A percentile compares a stretch with the other conserved stretches of the same genome.
phyloP scores from a whole-genome alignment of 2,113 vertebrate species.

The Fregata magnificens region DNA sequence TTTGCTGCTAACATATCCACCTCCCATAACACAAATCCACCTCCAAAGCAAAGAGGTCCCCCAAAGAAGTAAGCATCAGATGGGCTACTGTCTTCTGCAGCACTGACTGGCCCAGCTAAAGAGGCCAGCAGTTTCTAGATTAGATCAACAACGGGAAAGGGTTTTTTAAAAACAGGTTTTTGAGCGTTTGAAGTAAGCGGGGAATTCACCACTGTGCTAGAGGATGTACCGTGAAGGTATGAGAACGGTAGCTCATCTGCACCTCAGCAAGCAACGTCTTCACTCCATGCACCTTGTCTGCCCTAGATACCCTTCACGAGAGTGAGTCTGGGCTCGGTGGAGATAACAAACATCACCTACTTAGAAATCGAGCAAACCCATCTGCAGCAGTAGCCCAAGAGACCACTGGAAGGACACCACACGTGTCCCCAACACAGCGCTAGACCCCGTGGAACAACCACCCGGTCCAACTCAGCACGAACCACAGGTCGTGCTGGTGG shows the following conservation, averaged over 20 bases:
- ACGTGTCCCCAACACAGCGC: rapidly evolving
- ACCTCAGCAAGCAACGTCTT: background rate
- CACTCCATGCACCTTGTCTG: background rate
- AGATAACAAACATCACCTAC: background rate
- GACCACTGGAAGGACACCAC: background rate
- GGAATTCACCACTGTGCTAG: background rate
- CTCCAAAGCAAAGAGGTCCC: background rate
- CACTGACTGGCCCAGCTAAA: background rate
- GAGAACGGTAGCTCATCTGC: background rate
- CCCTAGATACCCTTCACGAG: background rate
- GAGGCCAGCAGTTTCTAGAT: background rate
- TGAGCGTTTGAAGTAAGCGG: background rate
- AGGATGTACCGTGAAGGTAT: background rate
- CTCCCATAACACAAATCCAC: background rate
- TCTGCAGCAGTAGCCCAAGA: background rate
- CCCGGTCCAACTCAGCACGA: rapidly evolving
- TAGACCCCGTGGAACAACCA: rapidly evolving
- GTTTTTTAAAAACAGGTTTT: background rate
- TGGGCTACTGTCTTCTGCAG: background rate
- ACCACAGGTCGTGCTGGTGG: background rate
- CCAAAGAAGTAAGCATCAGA: no score
- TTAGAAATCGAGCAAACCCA: background rate
- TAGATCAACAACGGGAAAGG: rapidly evolving
- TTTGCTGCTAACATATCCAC: background rate
- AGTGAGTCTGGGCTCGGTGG: rapidly evolving